A percentile compares a stretch with the other conserved stretches of the same genome.
phyloP scores from a whole-genome alignment of 2,888 invertebrate species.

The Mechanitis mazaeus region DNA sequence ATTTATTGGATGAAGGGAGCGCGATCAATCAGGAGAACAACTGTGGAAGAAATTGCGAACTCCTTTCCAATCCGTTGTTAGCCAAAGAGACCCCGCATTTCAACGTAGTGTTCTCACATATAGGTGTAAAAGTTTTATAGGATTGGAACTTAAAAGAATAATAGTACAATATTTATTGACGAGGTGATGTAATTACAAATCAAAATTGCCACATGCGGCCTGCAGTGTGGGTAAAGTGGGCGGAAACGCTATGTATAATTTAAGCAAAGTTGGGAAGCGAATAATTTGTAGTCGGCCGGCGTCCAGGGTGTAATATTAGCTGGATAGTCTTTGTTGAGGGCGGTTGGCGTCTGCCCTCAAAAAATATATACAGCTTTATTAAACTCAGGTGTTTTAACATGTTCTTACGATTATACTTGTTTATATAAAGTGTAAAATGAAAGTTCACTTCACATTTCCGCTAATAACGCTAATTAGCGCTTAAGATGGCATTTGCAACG shows the following conservation, averaged over 20 bases:
- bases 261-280: conserved; percentile 19
- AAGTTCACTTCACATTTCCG: too few relatives aligned
- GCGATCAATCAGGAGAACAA: conserved; percentile 57
- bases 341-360: background rate
- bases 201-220: conserved; percentile 2
- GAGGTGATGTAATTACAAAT: conserved; percentile 3
- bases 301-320: conserved; percentile 30
- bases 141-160: too few relatives aligned
- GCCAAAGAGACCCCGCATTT: too few relatives aligned
- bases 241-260: conserved; percentile 16
- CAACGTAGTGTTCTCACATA: too few relatives aligned
- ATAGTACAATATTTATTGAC: too few relatives aligned
- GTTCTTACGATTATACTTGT: too few relatives aligned
- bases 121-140: too few relatives aligned
- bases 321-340: conserved; percentile 13
- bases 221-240: conserved; percentile 5
- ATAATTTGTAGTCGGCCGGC: conserved; percentile 40
- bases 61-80: conserved; percentile 2
- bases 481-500: too few relatives aligned
- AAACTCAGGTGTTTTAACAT: background rate
- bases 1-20: conserved; percentile 64
- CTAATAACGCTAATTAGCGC: too few relatives aligned
- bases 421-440: too few relatives aligned
- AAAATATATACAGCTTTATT: background rate
- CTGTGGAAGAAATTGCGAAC: background rate